phyloP scores from a whole-genome alignment of 2,888 invertebrate species.

The Drosophila monieri region DNA sequence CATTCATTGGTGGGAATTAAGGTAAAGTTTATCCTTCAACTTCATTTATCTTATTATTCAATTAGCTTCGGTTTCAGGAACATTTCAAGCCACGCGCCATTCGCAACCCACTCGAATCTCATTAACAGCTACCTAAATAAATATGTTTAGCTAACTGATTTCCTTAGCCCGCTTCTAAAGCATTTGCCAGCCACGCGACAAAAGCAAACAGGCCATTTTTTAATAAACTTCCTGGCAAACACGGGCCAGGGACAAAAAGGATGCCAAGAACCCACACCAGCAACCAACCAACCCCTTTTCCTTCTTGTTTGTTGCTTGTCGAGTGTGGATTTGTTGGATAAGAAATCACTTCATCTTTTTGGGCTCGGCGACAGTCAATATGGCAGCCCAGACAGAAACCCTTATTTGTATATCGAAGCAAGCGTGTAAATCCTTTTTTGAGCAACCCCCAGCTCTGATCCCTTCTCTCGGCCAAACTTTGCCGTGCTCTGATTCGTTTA shows the following conservation, averaged over 20 bases:
- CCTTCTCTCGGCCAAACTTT: constrained; percentile 14
- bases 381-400: constrained; percentile 56
- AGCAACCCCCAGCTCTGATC: constrained; percentile 35
- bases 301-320: constrained; percentile 22
- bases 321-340: constrained; percentile 74
- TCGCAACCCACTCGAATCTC: constrained; percentile 64
- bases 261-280: constrained; percentile 35
- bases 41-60: constrained; percentile 26
- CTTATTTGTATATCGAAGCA: constrained; percentile 79
- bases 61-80: constrained; percentile 15
- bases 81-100: constrained; percentile 3
- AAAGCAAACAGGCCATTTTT: constrained; percentile 75
- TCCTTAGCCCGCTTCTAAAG: constrained; percentile 47
- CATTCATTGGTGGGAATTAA: background rate
- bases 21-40: no score
- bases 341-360: constrained; percentile 77
- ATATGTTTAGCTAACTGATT: constrained; percentile 80
- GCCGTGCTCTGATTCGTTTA: constrained; percentile 68
- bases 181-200: constrained; percentile 68
- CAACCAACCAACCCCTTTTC: constrained; percentile 60
- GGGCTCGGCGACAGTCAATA: constrained; percentile 55
- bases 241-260: constrained; percentile 15
- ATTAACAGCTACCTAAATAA: constrained; percentile 70
- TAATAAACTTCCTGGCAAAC: constrained; percentile 71
- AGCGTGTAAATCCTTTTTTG: constrained; percentile 74